phyloP scores from a whole-genome alignment of 2,888 invertebrate genomes.

The Rhynchonema sp. region DNA sequence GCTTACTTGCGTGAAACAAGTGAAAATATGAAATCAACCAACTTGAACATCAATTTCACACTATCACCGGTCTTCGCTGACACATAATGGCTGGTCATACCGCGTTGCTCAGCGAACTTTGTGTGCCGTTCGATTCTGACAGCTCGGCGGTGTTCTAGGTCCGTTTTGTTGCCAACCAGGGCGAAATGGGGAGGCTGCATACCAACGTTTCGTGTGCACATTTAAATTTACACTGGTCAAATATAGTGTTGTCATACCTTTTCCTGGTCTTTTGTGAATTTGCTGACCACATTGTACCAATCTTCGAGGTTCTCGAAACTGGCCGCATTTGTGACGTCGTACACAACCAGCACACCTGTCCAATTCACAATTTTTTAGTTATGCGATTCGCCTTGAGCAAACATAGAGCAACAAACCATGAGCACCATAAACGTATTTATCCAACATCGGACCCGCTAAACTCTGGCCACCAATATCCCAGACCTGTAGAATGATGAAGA shows the following conservation, averaged over 20 bases:
- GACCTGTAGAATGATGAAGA: slow-evolving; percentile 36
- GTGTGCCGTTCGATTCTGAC: slow-evolving; percentile 36
- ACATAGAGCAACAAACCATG: slow-evolving; percentile 23
- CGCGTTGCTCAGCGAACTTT: slow-evolving; percentile 32
- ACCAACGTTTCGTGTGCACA: not conserved
- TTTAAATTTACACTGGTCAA: no score
- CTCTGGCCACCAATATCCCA: slow-evolving; percentile 68
- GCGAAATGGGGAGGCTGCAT: slow-evolving; percentile 31
- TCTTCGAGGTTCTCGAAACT: slow-evolving; percentile 55
- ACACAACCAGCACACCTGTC: slow-evolving; percentile 56
- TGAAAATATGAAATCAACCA: no score
- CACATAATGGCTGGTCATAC: slow-evolving; percentile 34
- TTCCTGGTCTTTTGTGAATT: slow-evolving; percentile 25
- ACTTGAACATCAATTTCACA: slow-evolving; percentile 27
- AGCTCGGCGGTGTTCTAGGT: slow-evolving; percentile 35
- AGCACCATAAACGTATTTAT: slow-evolving; percentile 38
- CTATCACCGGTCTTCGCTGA: slow-evolving; percentile 39
- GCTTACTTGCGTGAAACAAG: no score
- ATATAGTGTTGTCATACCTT: slow-evolving; percentile 14
- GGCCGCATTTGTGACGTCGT: slow-evolving; percentile 57
- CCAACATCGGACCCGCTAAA: slow-evolving; percentile 53
- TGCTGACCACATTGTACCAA: slow-evolving; percentile 44
- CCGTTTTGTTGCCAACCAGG: slow-evolving; percentile 38
- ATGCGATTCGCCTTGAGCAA: not conserved
- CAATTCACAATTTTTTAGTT: slow-evolving; percentile 15